These are phyloP conservation scores for Antechinus stuartii DNA, from an alignment of 2,113 vertebrate species.

Conservation along the genomic window DNA sequence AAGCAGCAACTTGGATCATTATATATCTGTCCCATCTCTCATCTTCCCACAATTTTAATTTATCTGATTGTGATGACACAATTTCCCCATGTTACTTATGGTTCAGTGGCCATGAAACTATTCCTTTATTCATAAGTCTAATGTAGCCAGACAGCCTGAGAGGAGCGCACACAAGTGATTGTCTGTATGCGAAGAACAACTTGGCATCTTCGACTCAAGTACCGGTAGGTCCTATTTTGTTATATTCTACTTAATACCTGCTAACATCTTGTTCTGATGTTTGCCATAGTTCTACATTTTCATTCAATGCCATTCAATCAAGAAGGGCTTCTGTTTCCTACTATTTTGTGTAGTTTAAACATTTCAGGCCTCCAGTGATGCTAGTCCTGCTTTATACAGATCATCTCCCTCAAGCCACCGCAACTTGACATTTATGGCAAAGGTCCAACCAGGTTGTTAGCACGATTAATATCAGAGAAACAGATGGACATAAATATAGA, in stretches of 20 bases:
- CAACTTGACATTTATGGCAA: constrained; percentile 31
- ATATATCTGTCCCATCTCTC: not conserved
- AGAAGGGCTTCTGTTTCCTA: not conserved
- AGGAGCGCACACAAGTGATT: not conserved
- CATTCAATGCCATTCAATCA: not conserved
- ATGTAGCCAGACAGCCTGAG: constrained; percentile 13
- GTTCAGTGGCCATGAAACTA: constrained; percentile 34
- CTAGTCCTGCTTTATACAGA: not conserved
- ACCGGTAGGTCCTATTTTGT: not conserved
- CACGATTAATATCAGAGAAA: constrained; percentile 15
- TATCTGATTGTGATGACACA: constrained; percentile 8
- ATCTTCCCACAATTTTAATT: constrained; percentile 18
- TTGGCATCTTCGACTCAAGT: constrained; percentile 28
- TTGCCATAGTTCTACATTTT: not conserved
- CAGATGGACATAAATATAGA: constrained; percentile 3
- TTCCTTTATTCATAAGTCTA: constrained; percentile 28
- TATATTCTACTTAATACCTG: constrained; percentile 16
- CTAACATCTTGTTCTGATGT: constrained; percentile 17
- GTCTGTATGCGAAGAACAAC: not conserved
- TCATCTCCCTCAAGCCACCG: constrained; percentile 37
- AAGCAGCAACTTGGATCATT: constrained; percentile 33
- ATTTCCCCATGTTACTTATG: constrained; percentile 26
- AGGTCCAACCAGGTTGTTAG: constrained; percentile 13
- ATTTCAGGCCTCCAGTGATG: not conserved
- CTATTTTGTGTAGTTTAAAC: not conserved